Evolutionary conservation across 1,140 invertebrate genomes (phyloP).

Genomic region (Brachionus rotundiformis): DNA sequence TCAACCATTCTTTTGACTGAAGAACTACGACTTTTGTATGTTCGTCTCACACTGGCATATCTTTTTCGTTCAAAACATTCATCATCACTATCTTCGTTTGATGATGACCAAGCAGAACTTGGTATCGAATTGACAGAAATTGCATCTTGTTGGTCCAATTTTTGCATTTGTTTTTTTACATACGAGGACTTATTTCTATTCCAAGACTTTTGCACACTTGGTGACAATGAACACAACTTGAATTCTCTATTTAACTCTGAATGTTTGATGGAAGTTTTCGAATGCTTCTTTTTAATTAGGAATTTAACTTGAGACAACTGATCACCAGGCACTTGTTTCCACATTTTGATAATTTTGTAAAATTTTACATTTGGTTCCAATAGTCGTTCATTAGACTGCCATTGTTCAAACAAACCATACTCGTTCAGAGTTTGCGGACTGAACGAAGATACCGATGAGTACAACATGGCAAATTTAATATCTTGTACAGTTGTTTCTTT

Average conservation of each 20-base stretch:
- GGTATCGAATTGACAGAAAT: not conserved
- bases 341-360: slow-evolving; percentile 44
- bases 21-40: not conserved
- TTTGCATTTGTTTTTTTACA: slow-evolving; percentile 38
- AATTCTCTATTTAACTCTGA: not conserved
- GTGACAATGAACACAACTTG: not conserved
- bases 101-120: not conserved
- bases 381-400: slow-evolving; percentile 48
- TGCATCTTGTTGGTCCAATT: not conserved
- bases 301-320: slow-evolving; percentile 47
- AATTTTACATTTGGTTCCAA: slow-evolving; percentile 44
- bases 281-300: not conserved
- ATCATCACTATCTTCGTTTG: not conserved
- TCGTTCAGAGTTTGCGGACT: not conserved
- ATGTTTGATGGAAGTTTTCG: not conserved
- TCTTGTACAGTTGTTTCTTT: slow-evolving; percentile 45
- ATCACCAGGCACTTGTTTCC: slow-evolving; percentile 38
- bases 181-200: slow-evolving; percentile 6
- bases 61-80: not conserved
- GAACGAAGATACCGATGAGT: not conserved
- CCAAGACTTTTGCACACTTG: slow-evolving; percentile 21
- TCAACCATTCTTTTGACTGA: not conserved
- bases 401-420: slow-evolving; percentile 45
- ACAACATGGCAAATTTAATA: slow-evolving; percentile 47
- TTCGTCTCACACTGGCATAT: slow-evolving; percentile 29